Conservation (phyloP, 2,888 invertebrate genomes). For the Rhingia campestris region DNA sequence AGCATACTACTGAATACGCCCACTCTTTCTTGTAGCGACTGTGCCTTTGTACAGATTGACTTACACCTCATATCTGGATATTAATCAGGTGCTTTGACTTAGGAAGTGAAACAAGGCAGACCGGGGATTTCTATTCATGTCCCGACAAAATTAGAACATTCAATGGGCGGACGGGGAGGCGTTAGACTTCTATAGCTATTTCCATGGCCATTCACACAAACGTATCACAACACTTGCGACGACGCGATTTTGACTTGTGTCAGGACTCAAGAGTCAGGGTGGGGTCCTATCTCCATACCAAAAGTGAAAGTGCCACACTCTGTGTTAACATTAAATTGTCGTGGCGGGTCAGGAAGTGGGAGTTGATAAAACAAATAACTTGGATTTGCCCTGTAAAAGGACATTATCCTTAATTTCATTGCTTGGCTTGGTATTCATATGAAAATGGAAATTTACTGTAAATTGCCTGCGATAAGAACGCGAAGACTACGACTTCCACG, state of each 20-base stretch:
- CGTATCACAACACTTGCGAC: not conserved
- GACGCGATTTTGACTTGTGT: conserved; percentile 21
- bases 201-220: conserved; percentile 26
- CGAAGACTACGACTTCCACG: conserved; percentile 24
- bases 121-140: conserved; percentile 33
- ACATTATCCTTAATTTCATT: conserved; percentile 68
- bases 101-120: conserved; percentile 34
- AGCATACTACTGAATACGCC: too few species aligned
- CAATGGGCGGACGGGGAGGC: conserved; percentile 26
- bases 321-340: conserved; percentile 61
- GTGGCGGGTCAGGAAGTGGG: conserved; percentile 6
- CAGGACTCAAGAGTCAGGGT: conserved; percentile 2
- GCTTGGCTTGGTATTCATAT: conserved; percentile 54
- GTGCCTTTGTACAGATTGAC: conserved; percentile 43
- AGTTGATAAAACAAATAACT: not conserved
- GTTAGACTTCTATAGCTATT: conserved; percentile 26
- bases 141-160: conserved; percentile 49
- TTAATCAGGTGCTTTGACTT: conserved; percentile 32
- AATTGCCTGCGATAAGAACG: conserved; percentile 67
- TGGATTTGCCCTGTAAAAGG: conserved; percentile 33
- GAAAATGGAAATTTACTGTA: conserved; percentile 69
- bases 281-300: conserved; percentile 43
- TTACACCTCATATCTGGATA: conserved; percentile 50
- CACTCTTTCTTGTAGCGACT: too few species aligned
- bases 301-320: conserved; percentile 64